phyloP scores from a whole-genome alignment of 2,113 vertebrate species.

The Sprattus sprattus region DNA sequence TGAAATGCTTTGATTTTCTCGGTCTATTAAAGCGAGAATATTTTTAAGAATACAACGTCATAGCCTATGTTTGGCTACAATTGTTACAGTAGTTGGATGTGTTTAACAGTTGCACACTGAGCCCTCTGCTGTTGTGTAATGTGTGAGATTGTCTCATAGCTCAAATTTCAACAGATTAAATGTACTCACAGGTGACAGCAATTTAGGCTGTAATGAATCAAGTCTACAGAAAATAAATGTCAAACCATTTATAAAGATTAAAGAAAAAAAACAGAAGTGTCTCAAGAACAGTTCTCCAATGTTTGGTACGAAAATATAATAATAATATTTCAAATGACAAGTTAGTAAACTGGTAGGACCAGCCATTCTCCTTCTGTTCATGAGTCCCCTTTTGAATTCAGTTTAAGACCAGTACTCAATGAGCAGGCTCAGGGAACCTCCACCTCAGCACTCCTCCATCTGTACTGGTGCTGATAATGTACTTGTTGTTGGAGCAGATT shows the following conservation, averaged over 20 bases:
- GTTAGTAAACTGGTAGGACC: neutral
- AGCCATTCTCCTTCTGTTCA: neutral
- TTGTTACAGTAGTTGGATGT: neutral
- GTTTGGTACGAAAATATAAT: neutral
- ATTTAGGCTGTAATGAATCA: neutral
- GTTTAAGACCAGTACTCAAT: neutral
- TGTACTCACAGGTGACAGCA: neutral
- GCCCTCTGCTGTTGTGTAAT: no score
- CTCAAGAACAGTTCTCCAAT: neutral
- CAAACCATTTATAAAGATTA: neutral
- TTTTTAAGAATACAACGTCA: neutral
- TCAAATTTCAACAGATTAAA: neutral
- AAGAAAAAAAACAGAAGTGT: neutral
- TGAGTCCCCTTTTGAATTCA: neutral
- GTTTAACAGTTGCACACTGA: no score
- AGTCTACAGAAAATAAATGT: neutral
- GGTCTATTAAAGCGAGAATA: neutral
- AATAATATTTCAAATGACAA: neutral
- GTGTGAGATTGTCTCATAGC: neutral
- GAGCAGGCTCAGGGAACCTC: constrained; percentile 41
- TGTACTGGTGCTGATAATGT: constrained; percentile 66
- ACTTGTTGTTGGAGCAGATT: constrained; percentile 68
- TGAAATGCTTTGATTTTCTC: neutral
- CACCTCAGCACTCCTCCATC: constrained; percentile 49
- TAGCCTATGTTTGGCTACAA: neutral